Base-by-base conservation (phyloP, 2,888 invertebrate species). In the Melanostoma scalare region DNA sequence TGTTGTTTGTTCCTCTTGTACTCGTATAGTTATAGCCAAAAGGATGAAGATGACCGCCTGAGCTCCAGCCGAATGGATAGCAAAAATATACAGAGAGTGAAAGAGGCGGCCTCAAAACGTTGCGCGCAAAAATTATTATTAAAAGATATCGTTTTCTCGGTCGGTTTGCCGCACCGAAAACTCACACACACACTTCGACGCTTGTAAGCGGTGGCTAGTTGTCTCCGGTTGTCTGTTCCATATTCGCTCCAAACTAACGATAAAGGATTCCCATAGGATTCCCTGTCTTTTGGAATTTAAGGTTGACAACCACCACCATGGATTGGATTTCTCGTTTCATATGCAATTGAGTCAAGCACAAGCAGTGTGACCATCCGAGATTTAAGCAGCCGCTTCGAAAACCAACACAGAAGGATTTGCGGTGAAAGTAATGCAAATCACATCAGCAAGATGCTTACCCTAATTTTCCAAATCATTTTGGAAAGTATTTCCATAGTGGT, bases 191-290 rank as follows among this genome's bases (percentile, higher is more conserved):
- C 42, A 71, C 8, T 48, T 4, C 8, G 3, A 31, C 38, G 53
- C 48, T 36, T 42, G 33, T 31, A 53, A 53, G 40, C 60, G 72
- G 76, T 72, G 44, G 72, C 73, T 69, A 78, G 82, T 78, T 78
- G 71, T 84, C 82, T 84, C 84, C 84, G 79, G 84, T 68, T 84
- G 84, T 79, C 84, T 84, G 78, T 84, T 84, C 71, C 67, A 84
- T 75, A 79, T 84, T 75, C 55, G 75, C 65, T 31, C 60, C 38
- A 61, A 71, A 50, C 20, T 40, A 61, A 81, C 55, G 79, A 71
- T 84, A 84, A 84, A 74, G 79, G 74, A 84, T 79, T 84, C 78
- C 84, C 78, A 74, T 78, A 78, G 78, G 74, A 78, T 74, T 67
- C 71, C 40, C 55, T 46, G 75, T 61, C 79, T 65, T 31, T 74